phyloP scores from a whole-genome alignment of 1,140 invertebrate species.

The Thalassaphorura encarpata region DNA sequence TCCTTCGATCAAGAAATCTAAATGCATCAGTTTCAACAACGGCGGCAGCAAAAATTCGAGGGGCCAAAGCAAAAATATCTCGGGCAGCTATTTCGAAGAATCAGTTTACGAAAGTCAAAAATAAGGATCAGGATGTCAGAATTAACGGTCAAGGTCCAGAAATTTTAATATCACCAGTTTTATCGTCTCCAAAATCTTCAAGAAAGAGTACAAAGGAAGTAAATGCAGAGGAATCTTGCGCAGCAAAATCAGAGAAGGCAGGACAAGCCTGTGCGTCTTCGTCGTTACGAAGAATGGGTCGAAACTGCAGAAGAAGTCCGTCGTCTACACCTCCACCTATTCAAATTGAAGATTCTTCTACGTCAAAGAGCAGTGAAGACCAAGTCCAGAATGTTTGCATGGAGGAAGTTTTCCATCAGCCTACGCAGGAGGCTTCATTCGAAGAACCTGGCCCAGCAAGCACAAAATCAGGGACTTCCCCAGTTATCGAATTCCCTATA shows the following conservation, averaged over 20 bases:
- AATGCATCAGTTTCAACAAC: too few relatives aligned
- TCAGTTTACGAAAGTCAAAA: neutral
- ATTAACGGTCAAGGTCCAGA: neutral
- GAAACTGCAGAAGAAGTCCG: neutral
- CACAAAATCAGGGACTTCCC: neutral
- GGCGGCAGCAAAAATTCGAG: neutral
- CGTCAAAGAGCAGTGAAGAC: too few relatives aligned
- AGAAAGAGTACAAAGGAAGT: neutral
- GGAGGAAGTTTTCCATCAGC: neutral
- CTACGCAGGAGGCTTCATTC: neutral
- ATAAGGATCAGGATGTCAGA: neutral
- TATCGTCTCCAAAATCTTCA: neutral
- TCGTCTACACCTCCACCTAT: too few relatives aligned
- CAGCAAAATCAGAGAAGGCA: neutral
- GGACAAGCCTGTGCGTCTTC: neutral
- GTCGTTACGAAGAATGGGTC: neutral
- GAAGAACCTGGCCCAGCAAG: neutral
- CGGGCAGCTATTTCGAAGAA: neutral
- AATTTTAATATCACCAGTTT: neutral
- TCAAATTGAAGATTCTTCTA: too few relatives aligned
- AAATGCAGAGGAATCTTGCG: neutral
- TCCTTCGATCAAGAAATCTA: conserved; percentile 22
- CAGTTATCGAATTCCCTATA: neutral
- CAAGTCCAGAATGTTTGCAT: too few relatives aligned
- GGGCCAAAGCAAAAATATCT: neutral